These are phyloP conservation scores for Bostrychus sinensis DNA, from an alignment of 2,113 vertebrate species.

Conservation along the genomic window DNA sequence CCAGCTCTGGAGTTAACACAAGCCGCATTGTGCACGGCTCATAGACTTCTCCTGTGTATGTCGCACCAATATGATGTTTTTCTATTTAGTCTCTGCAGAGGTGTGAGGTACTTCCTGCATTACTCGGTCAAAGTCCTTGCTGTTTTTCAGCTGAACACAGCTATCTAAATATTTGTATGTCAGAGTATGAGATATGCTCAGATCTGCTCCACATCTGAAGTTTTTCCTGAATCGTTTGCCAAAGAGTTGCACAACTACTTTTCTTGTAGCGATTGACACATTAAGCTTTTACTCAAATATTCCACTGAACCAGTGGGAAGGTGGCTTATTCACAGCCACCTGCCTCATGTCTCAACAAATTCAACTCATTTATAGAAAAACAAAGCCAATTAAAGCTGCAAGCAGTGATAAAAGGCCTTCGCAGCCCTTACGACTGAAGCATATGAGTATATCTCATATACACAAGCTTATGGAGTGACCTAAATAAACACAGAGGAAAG, in stretches of 20 bases:
- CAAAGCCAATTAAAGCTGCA: too few relatives aligned
- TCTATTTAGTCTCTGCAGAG: slow-evolving; percentile 11
- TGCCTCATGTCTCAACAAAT: slow-evolving; percentile 1
- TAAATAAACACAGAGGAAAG: too few relatives aligned
- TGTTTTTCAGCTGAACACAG: slow-evolving; percentile 18
- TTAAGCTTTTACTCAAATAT: slow-evolving; percentile 13
- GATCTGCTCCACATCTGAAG: slow-evolving; percentile 28
- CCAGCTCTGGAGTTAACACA: slow-evolving; percentile 13
- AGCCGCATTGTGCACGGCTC: slow-evolving; percentile 9
- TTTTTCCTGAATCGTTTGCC: not conserved
- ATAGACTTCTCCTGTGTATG: slow-evolving; percentile 9
- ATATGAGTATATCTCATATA: too few relatives aligned
- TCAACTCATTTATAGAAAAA: slow-evolving; percentile 7
- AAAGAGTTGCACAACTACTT: slow-evolving; percentile 34
- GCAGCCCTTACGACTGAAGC: too few relatives aligned
- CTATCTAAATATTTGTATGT: slow-evolving; percentile 45
- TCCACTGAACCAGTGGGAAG: slow-evolving; percentile 1
- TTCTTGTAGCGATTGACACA: slow-evolving; percentile 9
- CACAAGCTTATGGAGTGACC: too few relatives aligned
- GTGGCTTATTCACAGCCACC: not conserved
- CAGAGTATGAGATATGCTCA: slow-evolving; percentile 22
- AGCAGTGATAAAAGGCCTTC: too few relatives aligned
- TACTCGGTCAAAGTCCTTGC: slow-evolving; percentile 6
- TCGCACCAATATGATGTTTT: slow-evolving; percentile 25
- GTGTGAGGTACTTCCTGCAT: slow-evolving; percentile 28